Conservation (phyloP, 2,888 invertebrate species). For the Tetanocera ferruginea region DNA sequence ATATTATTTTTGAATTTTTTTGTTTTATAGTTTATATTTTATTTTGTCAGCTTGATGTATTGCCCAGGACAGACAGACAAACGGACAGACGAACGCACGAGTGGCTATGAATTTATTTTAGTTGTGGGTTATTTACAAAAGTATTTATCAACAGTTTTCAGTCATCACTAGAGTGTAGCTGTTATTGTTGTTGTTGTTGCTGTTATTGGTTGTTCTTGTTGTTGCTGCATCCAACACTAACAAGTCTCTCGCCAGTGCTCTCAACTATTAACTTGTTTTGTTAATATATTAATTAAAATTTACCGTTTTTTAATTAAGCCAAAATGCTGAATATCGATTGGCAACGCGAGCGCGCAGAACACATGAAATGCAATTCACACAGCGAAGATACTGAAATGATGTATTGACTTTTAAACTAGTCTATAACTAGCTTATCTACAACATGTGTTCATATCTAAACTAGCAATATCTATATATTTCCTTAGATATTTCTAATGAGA, state of each 20-base stretch:
- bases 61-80: not conserved
- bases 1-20: not conserved
- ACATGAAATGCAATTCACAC: too few species aligned
- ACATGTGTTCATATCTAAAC: too few species aligned
- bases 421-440: too few species aligned
- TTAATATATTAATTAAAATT: conserved; percentile 21
- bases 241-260: too few species aligned
- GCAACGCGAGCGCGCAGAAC: too few species aligned
- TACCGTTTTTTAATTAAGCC: conserved; percentile 24
- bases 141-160: conserved; percentile 26
- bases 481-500: too few species aligned
- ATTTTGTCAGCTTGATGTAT: not conserved
- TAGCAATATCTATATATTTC: too few species aligned
- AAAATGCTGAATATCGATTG: not conserved
- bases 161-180: not conserved
- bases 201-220: not conserved
- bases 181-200: conserved; percentile 8
- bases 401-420: too few species aligned
- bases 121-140: conserved; percentile 31
- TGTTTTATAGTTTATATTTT: not conserved
- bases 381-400: too few species aligned
- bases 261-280: conserved; percentile 2
- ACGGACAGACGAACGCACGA: not conserved
- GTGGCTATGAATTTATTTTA: conserved; percentile 19
- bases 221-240: too few species aligned